phyloP scores from a whole-genome alignment of 2,113 vertebrate species.

The Coptodon bakossiorum region DNA sequence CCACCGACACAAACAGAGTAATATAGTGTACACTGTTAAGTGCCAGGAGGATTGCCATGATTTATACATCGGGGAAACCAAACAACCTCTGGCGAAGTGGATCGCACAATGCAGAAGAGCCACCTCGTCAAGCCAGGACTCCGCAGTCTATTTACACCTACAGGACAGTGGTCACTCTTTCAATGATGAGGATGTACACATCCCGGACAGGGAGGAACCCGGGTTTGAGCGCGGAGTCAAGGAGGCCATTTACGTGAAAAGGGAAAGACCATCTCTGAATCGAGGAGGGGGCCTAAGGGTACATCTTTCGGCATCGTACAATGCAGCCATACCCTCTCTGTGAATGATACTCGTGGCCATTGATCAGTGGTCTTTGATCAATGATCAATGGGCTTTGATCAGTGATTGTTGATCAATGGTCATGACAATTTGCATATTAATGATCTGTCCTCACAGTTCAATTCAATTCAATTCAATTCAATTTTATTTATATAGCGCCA shows the following conservation, averaged over 20 bases:
- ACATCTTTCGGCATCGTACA: background rate
- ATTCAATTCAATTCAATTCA: no score
- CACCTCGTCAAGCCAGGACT: background rate
- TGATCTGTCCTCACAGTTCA: background rate
- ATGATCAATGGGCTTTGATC: background rate
- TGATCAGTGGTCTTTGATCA: background rate
- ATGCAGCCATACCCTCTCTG: background rate
- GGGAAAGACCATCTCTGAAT: background rate
- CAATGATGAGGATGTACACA: background rate
- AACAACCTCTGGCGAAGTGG: background rate
- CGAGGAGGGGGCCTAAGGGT: background rate
- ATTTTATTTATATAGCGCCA: no score
- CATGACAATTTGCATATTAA: background rate
- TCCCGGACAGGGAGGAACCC: background rate
- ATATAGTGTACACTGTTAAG: background rate
- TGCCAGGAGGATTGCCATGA: background rate
- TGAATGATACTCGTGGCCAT: background rate
- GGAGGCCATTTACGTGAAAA: background rate
- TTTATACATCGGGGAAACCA: background rate
- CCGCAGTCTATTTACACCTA: background rate
- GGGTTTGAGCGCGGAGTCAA: rapidly evolving
- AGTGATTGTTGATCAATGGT: background rate
- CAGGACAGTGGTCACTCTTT: background rate
- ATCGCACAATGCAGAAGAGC: background rate
- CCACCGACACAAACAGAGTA: background rate